Evolutionary conservation across 2,113 vertebrate genomes (phyloP).

Genomic region (Sclerurus mexicanus): DNA sequence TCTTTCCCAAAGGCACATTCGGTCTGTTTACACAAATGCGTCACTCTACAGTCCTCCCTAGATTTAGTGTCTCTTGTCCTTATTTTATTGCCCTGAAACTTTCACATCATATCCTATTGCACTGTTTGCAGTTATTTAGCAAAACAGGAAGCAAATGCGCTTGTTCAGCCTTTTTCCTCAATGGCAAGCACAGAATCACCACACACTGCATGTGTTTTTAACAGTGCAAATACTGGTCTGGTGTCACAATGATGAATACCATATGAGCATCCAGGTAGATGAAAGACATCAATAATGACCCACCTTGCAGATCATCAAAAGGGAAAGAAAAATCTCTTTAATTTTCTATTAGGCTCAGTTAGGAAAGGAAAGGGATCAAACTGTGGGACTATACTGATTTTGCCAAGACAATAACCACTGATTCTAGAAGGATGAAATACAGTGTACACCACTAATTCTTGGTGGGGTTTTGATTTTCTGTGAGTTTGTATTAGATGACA

Average conservation of each 20-base stretch:
- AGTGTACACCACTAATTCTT: background rate
- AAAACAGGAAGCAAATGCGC: background rate
- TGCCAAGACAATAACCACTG: background rate
- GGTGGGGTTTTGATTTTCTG: background rate
- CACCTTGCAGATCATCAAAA: background rate
- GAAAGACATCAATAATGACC: background rate
- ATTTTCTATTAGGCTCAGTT: background rate
- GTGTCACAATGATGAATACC: background rate
- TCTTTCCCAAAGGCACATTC: background rate
- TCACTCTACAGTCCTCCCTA: background rate
- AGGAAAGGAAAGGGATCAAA: background rate
- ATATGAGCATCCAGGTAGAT: background rate
- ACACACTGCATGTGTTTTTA: background rate
- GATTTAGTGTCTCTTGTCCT: background rate
- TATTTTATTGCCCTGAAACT: background rate
- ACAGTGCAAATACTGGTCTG: background rate
- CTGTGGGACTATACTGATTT: background rate
- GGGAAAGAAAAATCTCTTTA: background rate
- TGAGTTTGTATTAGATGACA: background rate
- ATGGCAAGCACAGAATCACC: background rate
- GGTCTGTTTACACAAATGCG: background rate
- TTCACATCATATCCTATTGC: background rate
- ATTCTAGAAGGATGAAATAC: background rate
- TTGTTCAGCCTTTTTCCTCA: background rate
- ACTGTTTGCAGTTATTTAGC: background rate